Percentiles rank a stretch among this genome's conserved stretches.
Evolutionary conservation across 2,797 vertebrate species (phyloP).

Genomic region (Sus cebifrons): DNA sequence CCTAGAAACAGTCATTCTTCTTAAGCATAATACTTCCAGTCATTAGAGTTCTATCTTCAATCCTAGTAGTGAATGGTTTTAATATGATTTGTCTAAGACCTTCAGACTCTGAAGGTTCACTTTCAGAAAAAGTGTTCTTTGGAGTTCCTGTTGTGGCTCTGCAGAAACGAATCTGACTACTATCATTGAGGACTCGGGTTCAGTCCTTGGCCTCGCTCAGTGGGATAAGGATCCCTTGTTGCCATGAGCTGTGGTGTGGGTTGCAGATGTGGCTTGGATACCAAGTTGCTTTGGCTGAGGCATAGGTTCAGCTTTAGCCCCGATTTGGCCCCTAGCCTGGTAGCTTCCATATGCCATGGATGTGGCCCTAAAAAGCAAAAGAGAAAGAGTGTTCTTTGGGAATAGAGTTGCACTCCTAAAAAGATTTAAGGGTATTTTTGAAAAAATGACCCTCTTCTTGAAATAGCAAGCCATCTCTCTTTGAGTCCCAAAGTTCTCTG

Average conservation of each 20-base stretch:
- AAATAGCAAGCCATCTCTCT: slow-evolving; percentile 8
- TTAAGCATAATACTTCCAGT: not conserved
- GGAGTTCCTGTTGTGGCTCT: too few relatives aligned
- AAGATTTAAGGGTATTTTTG: not conserved
- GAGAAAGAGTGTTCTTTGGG: not conserved
- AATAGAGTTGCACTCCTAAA: slow-evolving; percentile 4
- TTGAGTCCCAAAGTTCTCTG: slow-evolving; percentile 58
- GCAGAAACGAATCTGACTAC: too few relatives aligned
- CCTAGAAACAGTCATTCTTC: slow-evolving; percentile 14
- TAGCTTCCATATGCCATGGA: too few relatives aligned
- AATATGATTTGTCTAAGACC: slow-evolving; percentile 14
- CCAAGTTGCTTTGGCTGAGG: too few relatives aligned
- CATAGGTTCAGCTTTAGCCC: too few relatives aligned
- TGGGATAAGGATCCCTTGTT: too few relatives aligned
- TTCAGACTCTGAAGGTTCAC: not conserved
- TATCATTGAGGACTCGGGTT: too few relatives aligned
- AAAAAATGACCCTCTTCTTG: slow-evolving; percentile 31
- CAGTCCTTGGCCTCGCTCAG: too few relatives aligned
- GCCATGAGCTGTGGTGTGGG: too few relatives aligned
- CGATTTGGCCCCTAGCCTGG: too few relatives aligned
- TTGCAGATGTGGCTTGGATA: too few relatives aligned
- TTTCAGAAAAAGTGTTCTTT: slow-evolving; percentile 23
- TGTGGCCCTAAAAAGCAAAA: too few relatives aligned
- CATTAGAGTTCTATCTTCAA: not conserved
- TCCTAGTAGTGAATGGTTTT: not conserved